Conservation (phyloP, 2,797 vertebrate species). For the Mastacembelus armatus region DNA sequence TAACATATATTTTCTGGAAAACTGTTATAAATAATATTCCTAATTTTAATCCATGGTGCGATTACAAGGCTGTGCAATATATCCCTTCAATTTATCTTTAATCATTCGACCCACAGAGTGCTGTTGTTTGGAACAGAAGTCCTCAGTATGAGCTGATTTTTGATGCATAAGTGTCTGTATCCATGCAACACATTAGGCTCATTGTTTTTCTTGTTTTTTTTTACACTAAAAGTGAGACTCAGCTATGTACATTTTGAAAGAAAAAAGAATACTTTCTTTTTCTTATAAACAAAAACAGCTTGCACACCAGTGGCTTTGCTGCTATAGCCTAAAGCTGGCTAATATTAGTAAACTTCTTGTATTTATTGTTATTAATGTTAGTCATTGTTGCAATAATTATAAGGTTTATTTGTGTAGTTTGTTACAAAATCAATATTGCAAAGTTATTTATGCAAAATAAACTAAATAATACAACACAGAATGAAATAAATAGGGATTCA, state of each 20-base stretch:
- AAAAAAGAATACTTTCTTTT: not conserved
- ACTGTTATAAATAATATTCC: not conserved
- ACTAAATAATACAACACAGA: too few relatives aligned
- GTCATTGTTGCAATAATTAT: too few relatives aligned
- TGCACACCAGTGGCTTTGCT: not conserved
- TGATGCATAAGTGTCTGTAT: not conserved
- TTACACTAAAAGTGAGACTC: not conserved
- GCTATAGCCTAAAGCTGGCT: too few relatives aligned
- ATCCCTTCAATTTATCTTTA: not conserved
- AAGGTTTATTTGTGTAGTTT: too few relatives aligned
- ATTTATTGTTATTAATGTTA: too few relatives aligned
- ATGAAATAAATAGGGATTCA: too few relatives aligned
- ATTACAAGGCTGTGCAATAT: not conserved
- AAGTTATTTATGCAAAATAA: too few relatives aligned
- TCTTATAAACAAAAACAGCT: not conserved
- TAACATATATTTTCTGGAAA: conserved; percentile 4
- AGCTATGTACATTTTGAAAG: not conserved
- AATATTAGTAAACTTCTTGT: too few relatives aligned
- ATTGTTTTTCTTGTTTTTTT: not conserved
- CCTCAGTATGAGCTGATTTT: not conserved
- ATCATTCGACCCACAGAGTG: not conserved
- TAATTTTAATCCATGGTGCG: not conserved
- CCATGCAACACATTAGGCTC: not conserved
- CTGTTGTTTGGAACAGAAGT: not conserved
- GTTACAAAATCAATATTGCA: too few relatives aligned